These are phyloP conservation scores for Netelia fuscicornis DNA, from an alignment of 2,888 invertebrate species.

Conservation along the genomic window DNA sequence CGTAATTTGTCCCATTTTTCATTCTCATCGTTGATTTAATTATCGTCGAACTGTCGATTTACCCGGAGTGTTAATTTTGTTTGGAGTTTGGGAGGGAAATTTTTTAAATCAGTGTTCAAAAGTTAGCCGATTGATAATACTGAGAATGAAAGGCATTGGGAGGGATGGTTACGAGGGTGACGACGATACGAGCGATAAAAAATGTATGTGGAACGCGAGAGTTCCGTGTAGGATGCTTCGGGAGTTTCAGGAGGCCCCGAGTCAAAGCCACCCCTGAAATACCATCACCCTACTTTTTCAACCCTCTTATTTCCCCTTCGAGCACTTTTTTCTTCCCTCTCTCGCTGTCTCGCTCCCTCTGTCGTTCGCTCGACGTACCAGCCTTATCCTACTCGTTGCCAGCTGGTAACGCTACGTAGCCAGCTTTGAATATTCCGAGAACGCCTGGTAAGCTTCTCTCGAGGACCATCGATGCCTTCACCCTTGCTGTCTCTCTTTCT, in stretches of 20 bases:
- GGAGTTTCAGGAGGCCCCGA: slow-evolving; percentile 39
- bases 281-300: background rate
- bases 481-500: slow-evolving; percentile 77
- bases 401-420: slow-evolving; percentile 26
- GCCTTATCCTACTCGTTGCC: background rate
- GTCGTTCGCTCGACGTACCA: background rate
- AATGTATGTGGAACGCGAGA: slow-evolving; percentile 77
- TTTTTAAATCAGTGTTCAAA: slow-evolving; percentile 16
- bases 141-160: background rate
- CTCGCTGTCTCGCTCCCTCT: background rate
- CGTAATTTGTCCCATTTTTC: no score
- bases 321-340: slow-evolving; percentile 6
- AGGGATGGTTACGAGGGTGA: background rate
- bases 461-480: slow-evolving; percentile 78
- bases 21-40: no score
- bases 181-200: slow-evolving; percentile 75
- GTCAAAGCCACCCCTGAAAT: slow-evolving; percentile 42
- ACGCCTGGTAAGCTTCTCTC: slow-evolving; percentile 81
- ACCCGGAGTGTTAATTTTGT: no score
- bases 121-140: slow-evolving; percentile 25
- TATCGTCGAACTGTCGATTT: no score
- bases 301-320: slow-evolving; percentile 13
- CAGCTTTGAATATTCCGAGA: slow-evolving; percentile 75
- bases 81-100: background rate
- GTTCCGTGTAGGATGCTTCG: slow-evolving; percentile 35